These are phyloP conservation scores for Scaptomyza hsui DNA, from an alignment of 1,140 invertebrate genomes.

Conservation along the genomic window DNA sequence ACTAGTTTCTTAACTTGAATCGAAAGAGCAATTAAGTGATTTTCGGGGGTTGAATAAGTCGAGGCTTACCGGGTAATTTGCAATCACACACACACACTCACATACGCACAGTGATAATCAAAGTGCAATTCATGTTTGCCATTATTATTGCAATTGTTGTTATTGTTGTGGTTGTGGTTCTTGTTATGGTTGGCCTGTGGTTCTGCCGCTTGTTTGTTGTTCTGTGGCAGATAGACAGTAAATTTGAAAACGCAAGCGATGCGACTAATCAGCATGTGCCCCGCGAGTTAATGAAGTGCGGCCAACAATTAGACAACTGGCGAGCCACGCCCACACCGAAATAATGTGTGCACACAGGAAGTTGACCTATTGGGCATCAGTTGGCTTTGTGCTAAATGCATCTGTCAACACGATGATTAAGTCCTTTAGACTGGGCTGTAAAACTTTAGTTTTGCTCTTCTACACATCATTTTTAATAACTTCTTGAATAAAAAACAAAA, in stretches of 20 bases:
- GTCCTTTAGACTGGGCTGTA: neutral
- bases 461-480: no score
- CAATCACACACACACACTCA: slow-evolving; percentile 14
- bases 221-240: slow-evolving; percentile 47
- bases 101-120: neutral
- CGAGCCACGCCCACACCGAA: slow-evolving; percentile 8
- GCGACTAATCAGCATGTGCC: slow-evolving; percentile 48
- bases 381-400: neutral
- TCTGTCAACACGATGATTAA: neutral
- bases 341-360: neutral
- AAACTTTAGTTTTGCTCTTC: no score
- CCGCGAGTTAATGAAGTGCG: slow-evolving; percentile 52
- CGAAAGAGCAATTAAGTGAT: neutral
- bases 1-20: neutral
- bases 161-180: slow-evolving; percentile 14
- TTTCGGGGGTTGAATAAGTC: neutral
- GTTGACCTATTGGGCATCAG: slow-evolving; percentile 1
- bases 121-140: slow-evolving; percentile 13
- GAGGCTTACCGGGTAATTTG: slow-evolving; percentile 16
- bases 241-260: slow-evolving; percentile 52
- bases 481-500: neutral
- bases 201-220: slow-evolving; percentile 29
- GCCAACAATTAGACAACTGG: slow-evolving; percentile 49
- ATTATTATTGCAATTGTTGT: slow-evolving; percentile 16
- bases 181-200: slow-evolving; percentile 31